These are phyloP conservation scores for Gorsachius goisagi DNA, from an alignment of 2,113 vertebrate genomes.

Conservation along the genomic window DNA sequence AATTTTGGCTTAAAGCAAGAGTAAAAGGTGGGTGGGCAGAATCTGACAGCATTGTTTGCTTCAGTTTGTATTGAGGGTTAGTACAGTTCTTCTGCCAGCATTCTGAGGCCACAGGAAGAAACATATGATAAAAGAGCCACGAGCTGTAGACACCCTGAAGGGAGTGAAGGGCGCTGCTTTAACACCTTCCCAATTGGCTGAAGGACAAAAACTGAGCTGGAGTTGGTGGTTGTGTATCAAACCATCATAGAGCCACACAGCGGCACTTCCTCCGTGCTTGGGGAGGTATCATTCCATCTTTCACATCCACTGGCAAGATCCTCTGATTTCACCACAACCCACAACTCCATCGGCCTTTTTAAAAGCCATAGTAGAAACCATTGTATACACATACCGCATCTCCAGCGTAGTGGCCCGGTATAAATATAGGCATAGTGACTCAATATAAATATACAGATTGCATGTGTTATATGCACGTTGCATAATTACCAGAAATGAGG, in stretches of 20 bases:
- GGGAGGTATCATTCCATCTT: background rate
- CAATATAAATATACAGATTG: background rate
- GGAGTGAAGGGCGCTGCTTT: background rate
- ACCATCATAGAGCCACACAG: background rate
- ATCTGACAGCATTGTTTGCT: background rate
- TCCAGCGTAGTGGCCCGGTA: background rate
- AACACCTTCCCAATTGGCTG: background rate
- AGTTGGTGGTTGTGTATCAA: background rate
- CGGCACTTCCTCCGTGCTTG: background rate
- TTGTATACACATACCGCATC: background rate
- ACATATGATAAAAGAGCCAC: accelerated
- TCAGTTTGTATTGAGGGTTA: background rate
- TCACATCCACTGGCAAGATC: background rate
- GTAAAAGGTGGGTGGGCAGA: background rate
- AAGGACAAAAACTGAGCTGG: background rate
- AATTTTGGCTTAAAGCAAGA: background rate
- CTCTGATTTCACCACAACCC: background rate
- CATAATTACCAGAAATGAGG: constrained; percentile 95
- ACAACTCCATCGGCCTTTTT: background rate
- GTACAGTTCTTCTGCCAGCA: background rate
- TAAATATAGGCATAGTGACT: background rate
- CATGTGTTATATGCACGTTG: background rate
- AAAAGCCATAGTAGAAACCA: background rate
- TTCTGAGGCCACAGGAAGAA: background rate
- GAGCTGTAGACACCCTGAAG: background rate